Percentiles rank a stretch among this genome's conserved stretches.
Conservation (phyloP, 2,888 invertebrate species). For the Sarcophaga subvicina region DNA sequence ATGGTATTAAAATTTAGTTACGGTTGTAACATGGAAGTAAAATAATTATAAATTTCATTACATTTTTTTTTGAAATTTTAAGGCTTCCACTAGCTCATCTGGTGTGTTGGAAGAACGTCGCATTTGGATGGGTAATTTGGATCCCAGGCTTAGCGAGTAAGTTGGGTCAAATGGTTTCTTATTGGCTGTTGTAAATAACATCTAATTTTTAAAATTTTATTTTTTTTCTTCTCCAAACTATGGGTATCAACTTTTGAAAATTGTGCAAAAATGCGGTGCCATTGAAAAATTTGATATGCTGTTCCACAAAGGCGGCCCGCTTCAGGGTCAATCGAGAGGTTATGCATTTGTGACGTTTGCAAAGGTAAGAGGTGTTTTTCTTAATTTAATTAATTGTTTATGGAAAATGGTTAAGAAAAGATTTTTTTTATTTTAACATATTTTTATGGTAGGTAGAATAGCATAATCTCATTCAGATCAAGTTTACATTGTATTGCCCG, state of each 20-base stretch:
- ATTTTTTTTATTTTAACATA: too few species aligned
- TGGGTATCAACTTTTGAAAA: constrained; percentile 97
- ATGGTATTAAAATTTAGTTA: background rate
- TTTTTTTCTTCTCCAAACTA: constrained; percentile 82
- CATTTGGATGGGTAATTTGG: constrained; percentile 96
- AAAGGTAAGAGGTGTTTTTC: constrained; percentile 75
- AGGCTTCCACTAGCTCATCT: constrained; percentile 57
- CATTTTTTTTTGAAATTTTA: background rate
- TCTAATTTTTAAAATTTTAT: constrained; percentile 71
- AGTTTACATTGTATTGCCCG: too few species aligned
- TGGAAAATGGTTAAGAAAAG: too few species aligned
- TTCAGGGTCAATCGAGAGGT: constrained; percentile 93
- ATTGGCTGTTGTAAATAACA: constrained; percentile 24
- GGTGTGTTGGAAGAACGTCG: constrained; percentile 78
- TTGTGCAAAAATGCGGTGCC: constrained; percentile 95
- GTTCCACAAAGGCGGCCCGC: constrained; percentile 95
- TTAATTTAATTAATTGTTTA: background rate
- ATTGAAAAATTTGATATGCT: constrained; percentile 98
- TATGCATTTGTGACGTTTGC: constrained; percentile 96
- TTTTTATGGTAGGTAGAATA: too few species aligned
- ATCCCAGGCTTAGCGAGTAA: constrained; percentile 96
- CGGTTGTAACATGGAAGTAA: background rate
- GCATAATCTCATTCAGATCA: too few species aligned
- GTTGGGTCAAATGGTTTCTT: constrained; percentile 76
- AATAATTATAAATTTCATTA: background rate